Conservation (phyloP, 2,888 invertebrate genomes). For the Diogma glabrata region DNA sequence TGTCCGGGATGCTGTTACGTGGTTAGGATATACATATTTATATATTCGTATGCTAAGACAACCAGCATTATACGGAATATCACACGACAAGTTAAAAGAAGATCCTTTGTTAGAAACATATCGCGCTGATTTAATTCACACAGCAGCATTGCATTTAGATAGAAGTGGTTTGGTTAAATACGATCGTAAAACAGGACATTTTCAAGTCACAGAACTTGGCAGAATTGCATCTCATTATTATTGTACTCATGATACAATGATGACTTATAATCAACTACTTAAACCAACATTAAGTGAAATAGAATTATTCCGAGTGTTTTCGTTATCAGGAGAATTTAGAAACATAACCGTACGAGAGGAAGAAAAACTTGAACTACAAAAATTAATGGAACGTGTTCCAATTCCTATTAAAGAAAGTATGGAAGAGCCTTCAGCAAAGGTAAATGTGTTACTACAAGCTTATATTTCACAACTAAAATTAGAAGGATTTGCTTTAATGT, state of each 20-base stretch:
- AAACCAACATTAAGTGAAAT: slow-evolving; percentile 97
- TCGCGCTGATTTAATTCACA: slow-evolving; percentile 89
- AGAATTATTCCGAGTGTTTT: slow-evolving; percentile 95
- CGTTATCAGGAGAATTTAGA: slow-evolving; percentile 91
- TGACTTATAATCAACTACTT: slow-evolving; percentile 89
- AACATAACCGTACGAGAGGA: slow-evolving; percentile 89
- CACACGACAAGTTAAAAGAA: slow-evolving; percentile 61
- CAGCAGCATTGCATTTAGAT: slow-evolving; percentile 82
- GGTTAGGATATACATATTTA: slow-evolving; percentile 93
- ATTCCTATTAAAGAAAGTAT: slow-evolving; percentile 98
- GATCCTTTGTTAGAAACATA: slow-evolving; percentile 81
- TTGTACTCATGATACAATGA: slow-evolving; percentile 93
- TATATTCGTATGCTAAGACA: slow-evolving; percentile 91
- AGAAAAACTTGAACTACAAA: slow-evolving; percentile 92
- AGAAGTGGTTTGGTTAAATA: slow-evolving; percentile 92
- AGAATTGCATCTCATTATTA: slow-evolving; percentile 98
- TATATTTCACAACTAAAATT: slow-evolving; percentile 97
- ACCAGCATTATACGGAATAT: slow-evolving; percentile 82
- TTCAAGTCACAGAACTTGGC: slow-evolving; percentile 85
- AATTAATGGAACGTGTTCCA: slow-evolving; percentile 82
- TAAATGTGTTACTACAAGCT: slow-evolving; percentile 90
- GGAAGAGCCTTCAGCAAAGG: slow-evolving; percentile 91
- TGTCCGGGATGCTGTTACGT: slow-evolving; percentile 77
- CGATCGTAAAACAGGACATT: slow-evolving; percentile 84
- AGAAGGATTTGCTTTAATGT: slow-evolving; percentile 97